Evolutionary conservation across 2,113 vertebrate genomes (phyloP).

Genomic region (Daphoenositta chrysoptera): DNA sequence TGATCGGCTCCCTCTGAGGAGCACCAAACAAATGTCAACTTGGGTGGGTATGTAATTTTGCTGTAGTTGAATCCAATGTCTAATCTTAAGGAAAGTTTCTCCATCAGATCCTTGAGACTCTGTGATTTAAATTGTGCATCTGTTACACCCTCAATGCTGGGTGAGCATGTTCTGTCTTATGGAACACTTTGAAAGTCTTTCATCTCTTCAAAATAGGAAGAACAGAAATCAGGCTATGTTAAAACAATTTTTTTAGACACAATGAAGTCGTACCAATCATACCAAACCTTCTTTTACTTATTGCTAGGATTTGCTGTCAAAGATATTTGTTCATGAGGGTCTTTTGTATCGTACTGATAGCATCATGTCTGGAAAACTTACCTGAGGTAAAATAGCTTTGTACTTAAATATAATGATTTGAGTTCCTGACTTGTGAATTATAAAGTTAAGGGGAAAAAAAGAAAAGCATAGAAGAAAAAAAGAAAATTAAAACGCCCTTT

Average conservation of each 20-base stretch:
- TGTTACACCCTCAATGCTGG: background rate
- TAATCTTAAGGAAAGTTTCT: background rate
- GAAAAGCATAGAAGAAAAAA: background rate
- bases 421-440: background rate
- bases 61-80: background rate
- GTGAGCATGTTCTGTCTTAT: background rate
- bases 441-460: background rate
- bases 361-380: background rate
- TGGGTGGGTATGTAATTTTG: background rate
- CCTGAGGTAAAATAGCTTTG: background rate
- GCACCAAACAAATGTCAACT: background rate
- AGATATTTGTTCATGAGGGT: background rate
- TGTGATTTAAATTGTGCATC: background rate
- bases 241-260: background rate
- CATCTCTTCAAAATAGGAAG: background rate
- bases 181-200: background rate
- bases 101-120: background rate
- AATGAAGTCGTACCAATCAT: rapidly evolving
- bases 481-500: background rate
- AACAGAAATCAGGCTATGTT: background rate
- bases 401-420: background rate
- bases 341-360: background rate
- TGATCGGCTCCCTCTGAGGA: background rate
- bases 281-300: background rate
- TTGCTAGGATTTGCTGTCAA: background rate